phyloP scores from a whole-genome alignment of 2,113 vertebrate species.

The Cheilinus undulatus region DNA sequence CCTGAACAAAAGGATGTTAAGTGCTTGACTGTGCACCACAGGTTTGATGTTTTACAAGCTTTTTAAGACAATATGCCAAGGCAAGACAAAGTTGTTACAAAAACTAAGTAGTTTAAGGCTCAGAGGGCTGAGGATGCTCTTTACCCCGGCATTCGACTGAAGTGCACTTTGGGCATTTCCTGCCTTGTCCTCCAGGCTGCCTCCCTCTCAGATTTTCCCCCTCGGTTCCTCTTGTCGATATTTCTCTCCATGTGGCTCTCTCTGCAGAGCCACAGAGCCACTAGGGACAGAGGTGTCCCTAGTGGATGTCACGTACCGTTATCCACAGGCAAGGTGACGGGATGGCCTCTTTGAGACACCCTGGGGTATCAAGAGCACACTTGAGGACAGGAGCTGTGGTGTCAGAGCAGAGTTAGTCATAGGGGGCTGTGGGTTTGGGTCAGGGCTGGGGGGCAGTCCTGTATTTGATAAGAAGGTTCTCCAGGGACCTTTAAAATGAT shows the following conservation, averaged over 20 bases:
- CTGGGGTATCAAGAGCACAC: slow-evolving; percentile 17
- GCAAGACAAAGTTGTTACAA: too few relatives aligned
- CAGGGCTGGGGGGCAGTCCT: slow-evolving; percentile 28
- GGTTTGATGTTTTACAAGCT: too few relatives aligned
- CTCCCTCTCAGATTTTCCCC: neutral
- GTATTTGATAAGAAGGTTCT: slow-evolving; percentile 55
- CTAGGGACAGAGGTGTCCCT: slow-evolving; percentile 26
- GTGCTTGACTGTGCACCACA: too few relatives aligned
- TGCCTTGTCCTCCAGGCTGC: slow-evolving; percentile 14
- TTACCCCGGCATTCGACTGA: neutral
- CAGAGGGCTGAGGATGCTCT: too few relatives aligned
- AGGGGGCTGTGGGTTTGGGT: neutral
- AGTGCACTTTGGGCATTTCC: neutral
- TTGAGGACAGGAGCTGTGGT: slow-evolving; percentile 31
- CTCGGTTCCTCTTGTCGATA: neutral
- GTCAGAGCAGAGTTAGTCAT: slow-evolving; percentile 40
- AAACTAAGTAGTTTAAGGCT: too few relatives aligned
- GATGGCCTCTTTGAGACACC: slow-evolving; percentile 34
- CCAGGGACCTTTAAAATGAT: slow-evolving; percentile 17
- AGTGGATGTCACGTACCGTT: slow-evolving; percentile 40
- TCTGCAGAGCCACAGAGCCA: too few relatives aligned
- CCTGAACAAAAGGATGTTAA: too few relatives aligned
- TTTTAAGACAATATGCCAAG: too few relatives aligned
- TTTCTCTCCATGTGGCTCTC: neutral
- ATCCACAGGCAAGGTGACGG: slow-evolving; percentile 27